These are phyloP conservation scores for Dendrolimus houi DNA, from an alignment of 2,888 invertebrate genomes.

Conservation along the genomic window DNA sequence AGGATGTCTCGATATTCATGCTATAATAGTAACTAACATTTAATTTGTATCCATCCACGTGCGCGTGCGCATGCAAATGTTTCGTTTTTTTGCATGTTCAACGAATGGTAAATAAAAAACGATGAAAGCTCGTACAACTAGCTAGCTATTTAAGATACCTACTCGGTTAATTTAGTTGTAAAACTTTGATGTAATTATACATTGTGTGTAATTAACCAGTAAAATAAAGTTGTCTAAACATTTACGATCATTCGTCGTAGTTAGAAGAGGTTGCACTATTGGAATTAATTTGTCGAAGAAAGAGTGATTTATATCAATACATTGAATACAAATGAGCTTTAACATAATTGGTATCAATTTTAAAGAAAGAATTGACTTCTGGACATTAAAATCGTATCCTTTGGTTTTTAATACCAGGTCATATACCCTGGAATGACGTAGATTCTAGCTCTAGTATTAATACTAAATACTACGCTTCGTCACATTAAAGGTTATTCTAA, in stretches of 20 bases:
- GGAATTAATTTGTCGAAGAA: too few relatives aligned
- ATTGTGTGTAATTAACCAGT: neutral
- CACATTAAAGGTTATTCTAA: too few relatives aligned
- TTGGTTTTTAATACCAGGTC: too few relatives aligned
- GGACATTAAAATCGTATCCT: too few relatives aligned
- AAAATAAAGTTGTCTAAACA: neutral
- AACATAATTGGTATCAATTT: too few relatives aligned
- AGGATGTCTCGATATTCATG: neutral
- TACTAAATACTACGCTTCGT: too few relatives aligned
- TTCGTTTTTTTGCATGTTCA: slow-evolving; percentile 3
- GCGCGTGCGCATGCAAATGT: slow-evolving; percentile 7
- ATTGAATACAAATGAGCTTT: too few relatives aligned
- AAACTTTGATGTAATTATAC: neutral
- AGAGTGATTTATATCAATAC: too few relatives aligned
- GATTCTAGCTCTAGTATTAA: too few relatives aligned
- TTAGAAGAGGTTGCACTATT: neutral
- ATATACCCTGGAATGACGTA: too few relatives aligned
- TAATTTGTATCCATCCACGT: slow-evolving; percentile 7
- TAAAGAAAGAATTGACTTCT: too few relatives aligned
- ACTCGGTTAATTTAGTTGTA: neutral
- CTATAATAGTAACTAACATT: neutral
- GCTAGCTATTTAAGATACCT: neutral
- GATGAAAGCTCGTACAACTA: neutral
- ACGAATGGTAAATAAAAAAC: neutral
- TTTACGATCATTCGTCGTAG: neutral